Base-by-base conservation (phyloP, 2,888 invertebrate species). In the Ornithoptera alexandrae region DNA sequence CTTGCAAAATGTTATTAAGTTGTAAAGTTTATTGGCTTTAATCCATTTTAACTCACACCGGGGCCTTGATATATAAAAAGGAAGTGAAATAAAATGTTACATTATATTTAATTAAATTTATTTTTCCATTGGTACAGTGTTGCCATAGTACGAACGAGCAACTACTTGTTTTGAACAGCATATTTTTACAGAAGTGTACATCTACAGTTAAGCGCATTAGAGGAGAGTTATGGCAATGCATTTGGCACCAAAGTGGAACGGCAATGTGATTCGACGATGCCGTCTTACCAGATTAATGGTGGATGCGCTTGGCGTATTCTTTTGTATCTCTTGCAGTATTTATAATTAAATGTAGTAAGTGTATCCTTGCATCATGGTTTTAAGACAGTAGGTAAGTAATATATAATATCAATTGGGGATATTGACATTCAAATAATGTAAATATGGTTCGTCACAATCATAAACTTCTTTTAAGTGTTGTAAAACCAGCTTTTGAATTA, bases 401-500 rank as follows among this genome's bases (percentile, higher is more conserved):
- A 30, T 30, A 46, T 46, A 56, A 30, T 68, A 30, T 69, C 71
- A 71, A 56, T 69, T 61, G 22, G 59, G 66, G n/a, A 79, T 84
- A 75, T 84, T 83, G 15, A 80, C 86, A 73, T 74, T 83, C 58
- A 90, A 81, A 76, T 94, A 94, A 75, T 93, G 79, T 62, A 93
- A 80, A 60, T 86, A 79, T 0, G 94, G 94, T 67, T 93, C 90
- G 67, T 89, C 93, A 15, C 93, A 92, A 39, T 87, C 82, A 77
- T 93, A 94, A 53, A 87, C 84, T 69, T 92, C 84, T 66, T 89
- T 90, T 56, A 97, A 84, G 69, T 94, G 89, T 67, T 93, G 85
- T 63, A 96, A 77, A 8, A 96, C 96, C 57, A 93, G 89, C 15
- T 93, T 89, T 84, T 98, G 97, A 73, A 98, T 97, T 62, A 90